Evolutionary conservation across 2,888 invertebrate genomes (phyloP).

Genomic region (Microctonus brassicae): DNA sequence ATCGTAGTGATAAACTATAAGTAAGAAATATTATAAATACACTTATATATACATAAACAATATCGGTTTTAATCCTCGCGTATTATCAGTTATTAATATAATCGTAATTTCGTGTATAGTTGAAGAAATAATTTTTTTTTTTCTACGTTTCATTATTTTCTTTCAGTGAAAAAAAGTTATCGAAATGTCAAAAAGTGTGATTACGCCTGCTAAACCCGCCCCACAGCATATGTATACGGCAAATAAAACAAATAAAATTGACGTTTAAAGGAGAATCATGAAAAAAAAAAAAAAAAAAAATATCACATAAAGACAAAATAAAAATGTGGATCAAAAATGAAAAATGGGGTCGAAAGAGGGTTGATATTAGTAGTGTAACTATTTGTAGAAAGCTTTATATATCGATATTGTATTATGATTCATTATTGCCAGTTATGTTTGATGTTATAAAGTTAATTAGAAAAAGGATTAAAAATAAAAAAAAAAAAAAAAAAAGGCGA

Average conservation of each 20-base stretch:
- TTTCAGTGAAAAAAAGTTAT: conserved; percentile 40
- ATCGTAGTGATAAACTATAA: conserved; percentile 40
- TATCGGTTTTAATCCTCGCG: conserved; percentile 51
- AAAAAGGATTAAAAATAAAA: background rate
- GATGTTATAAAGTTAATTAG: conserved; percentile 61
- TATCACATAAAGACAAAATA: background rate
- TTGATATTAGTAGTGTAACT: conserved; percentile 53
- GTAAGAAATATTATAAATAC: too few species aligned
- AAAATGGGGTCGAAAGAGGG: conserved; percentile 45
- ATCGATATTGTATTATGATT: conserved; percentile 53
- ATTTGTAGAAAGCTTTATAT: conserved; percentile 66
- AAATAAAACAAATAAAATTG: conserved; percentile 15
- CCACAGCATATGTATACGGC: conserved; percentile 67
- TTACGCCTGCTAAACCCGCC: conserved; percentile 57
- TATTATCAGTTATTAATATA: conserved; percentile 51
- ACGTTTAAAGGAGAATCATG: background rate
- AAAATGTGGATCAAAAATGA: conserved; percentile 16
- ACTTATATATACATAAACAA: conserved; percentile 40
- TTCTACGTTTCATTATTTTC: conserved; percentile 37
- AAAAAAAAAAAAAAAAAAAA: conserved; percentile 38
- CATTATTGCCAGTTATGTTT: conserved; percentile 62
- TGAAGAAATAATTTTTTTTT: conserved; percentile 45
- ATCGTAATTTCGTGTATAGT: conserved; percentile 38
- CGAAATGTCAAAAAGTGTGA: conserved; percentile 61
- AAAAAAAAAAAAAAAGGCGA: background rate